Base-by-base conservation (phyloP, 1,140 invertebrate species). In the Drosophila mojavensis region DNA sequence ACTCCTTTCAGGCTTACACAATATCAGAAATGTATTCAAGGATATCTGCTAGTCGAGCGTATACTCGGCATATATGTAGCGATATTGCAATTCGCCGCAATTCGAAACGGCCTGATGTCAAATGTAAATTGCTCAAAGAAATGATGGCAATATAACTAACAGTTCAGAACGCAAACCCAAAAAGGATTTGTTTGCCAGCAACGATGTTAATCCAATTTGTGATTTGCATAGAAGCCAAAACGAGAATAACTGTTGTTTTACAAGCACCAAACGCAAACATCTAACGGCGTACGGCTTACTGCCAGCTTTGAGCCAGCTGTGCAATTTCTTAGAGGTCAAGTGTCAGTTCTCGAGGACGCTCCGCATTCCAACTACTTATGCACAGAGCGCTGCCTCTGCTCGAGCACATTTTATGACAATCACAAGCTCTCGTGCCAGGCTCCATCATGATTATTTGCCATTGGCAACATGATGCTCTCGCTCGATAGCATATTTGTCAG, bases 181-280 rank as follows among this genome's bases (percentile, higher is more conserved):
- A 47, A 56, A 41, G 33, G 15, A 28, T 55, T 56, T 36, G 39
- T 28, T 47, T 45, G 47, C 45, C 30, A 47, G 26, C 55, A 68
- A 68, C 64, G 68, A 66, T 75, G 81, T 78, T 71, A 85, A 65
- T 67, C 78, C 66, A 50, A 66, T 73, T 68, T 79, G 41, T 43
- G 81, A 79, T 84, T 84, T 84, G 74, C 81, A 84, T 84, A 81
- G 69, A 84, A 78, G 73, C 73, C 79, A 69, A 48, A 41, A 33
- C 7, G 20, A 45, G 60, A 56, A 48, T 41, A 71, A 33, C 30
- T 64, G 43, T 64, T 64, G 60, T 72, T 53, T 45, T 65, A n/a
- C 50, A 56, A 65, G 54, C 56, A 47, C 39, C 24, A 61, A 43
- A n/a, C 15, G 30, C 30, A 15, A 55, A 36, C 30, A 36, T 30